Percentiles rank a stretch among this genome's conserved stretches.
Conservation (phyloP, 2,113 vertebrate genomes). For the Fulmarus glacialis region DNA sequence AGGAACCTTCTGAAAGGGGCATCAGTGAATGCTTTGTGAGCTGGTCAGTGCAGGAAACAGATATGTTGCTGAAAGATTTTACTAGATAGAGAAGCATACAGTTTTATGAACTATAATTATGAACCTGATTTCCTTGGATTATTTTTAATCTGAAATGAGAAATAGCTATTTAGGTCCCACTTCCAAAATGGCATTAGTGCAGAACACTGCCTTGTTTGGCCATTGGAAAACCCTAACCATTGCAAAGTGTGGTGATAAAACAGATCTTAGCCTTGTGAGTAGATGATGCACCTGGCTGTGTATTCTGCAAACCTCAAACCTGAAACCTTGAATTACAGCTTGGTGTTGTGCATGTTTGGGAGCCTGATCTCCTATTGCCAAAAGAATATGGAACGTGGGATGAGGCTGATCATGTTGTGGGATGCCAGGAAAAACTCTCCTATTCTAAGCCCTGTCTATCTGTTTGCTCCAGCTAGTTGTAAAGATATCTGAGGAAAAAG, state of each 20-base stretch:
- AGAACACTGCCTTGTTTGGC: not conserved
- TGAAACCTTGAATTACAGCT: not conserved
- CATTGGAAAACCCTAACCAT: not conserved
- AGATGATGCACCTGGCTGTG: not conserved
- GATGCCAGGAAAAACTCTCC: fast-evolving
- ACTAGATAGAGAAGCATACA: not conserved
- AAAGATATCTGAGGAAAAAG: not conserved
- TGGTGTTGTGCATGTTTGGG: not conserved
- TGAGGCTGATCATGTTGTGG: not conserved
- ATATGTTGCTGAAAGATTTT: not conserved
- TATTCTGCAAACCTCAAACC: not conserved
- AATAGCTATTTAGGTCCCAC: not conserved
- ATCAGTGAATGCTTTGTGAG: not conserved
- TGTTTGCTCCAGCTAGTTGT: not conserved
- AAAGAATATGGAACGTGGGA: not conserved
- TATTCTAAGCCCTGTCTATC: not conserved
- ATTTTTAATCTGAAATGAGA: not conserved
- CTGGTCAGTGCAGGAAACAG: not conserved
- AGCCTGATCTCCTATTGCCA: not conserved
- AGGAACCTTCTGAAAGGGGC: not conserved
- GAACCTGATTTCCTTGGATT: not conserved
- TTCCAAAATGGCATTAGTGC: not conserved
- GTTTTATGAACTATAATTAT: not conserved
- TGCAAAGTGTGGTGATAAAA: not conserved
- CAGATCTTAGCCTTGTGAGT: not conserved